phyloP scores from a whole-genome alignment of 1,140 invertebrate species.

The Anoplolepis gracilipes region DNA sequence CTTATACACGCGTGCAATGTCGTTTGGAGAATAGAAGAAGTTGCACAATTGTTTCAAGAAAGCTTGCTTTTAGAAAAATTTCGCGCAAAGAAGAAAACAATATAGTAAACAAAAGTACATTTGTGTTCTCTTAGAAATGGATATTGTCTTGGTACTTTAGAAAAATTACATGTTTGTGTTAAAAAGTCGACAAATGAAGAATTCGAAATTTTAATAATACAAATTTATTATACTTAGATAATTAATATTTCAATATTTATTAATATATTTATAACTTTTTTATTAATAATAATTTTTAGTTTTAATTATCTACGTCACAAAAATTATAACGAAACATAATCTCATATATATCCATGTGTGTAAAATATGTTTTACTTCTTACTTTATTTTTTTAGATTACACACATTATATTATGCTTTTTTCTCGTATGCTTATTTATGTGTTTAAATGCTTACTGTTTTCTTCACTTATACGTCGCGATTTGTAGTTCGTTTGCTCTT shows the following conservation, averaged over 20 bases:
- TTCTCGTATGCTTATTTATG: neutral
- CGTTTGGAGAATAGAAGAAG: constrained; percentile 22
- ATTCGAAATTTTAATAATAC: neutral
- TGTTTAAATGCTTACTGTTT: neutral
- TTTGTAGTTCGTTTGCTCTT: constrained; percentile 8
- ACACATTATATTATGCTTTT: neutral
- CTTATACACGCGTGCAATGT: constrained; percentile 29
- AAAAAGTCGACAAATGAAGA: neutral
- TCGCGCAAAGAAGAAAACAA: neutral
- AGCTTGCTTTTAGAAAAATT: constrained; percentile 37
- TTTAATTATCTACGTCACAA: neutral
- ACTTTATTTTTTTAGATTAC: neutral
- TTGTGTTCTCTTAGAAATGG: neutral
- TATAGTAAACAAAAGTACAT: neutral
- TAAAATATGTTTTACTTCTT: neutral
- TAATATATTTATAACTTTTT: neutral
- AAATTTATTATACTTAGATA: neutral
- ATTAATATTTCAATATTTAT: constrained; percentile 6
- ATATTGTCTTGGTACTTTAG: constrained; percentile 6
- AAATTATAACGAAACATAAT: too few relatives aligned
- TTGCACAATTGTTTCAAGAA: constrained; percentile 41
- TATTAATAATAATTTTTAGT: neutral
- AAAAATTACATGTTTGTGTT: neutral
- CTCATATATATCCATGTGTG: neutral
- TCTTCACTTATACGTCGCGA: neutral